Base-by-base conservation (phyloP, 2,888 invertebrate genomes). In the Philereme transversata region DNA sequence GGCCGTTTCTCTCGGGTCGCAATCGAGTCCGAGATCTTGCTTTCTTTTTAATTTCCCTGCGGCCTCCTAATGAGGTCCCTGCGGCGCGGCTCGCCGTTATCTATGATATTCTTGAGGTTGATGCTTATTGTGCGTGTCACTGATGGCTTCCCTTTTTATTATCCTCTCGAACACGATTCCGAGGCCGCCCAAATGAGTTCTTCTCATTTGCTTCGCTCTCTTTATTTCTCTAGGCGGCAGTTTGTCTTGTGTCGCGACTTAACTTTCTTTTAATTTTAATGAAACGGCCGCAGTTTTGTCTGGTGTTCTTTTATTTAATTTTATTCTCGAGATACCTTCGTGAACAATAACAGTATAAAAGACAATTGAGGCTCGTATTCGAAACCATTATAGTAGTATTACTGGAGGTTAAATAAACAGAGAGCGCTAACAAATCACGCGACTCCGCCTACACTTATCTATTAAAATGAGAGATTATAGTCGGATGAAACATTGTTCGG, bases 31-130 rank as follows among this genome's bases (percentile, higher is more conserved):
- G 86, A 90, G 89, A 84, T 89, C 87, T 91, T 91, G 90, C 84
- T 93, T 92, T 91, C 92, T 92, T 92, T 92, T 92, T 92, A 92
- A 93, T 93, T 93, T 93, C 93, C 93, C 93, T 87, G 88, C 88
- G 92, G 92, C 81, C 90, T 86, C 89, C 90, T 92, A 92, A 92
- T 92, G 92, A 92, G 90, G 85, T 90, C 92, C 88, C 90, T 77
- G 80, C 81, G 87, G 86, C 84, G 83, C 82, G 78, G 58, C 78
- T 80, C 82, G 88, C 87, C 84, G 89, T 92, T 92, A 90, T 92
- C 91, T 92, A 92, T 92, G 92, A 92, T 92, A 92, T 92, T 92
- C 90, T 91, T 90, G 92, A 90, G 92, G 91, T 91, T 92, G 92
- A 92, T 92, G 91, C 92, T 92, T 90, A 92, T 92, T 92, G 92